Percentiles rank a stretch among this genome's conserved stretches.
Evolutionary conservation across 2,113 vertebrate genomes (phyloP).

Genomic region (Prionailurus bengalensis): DNA sequence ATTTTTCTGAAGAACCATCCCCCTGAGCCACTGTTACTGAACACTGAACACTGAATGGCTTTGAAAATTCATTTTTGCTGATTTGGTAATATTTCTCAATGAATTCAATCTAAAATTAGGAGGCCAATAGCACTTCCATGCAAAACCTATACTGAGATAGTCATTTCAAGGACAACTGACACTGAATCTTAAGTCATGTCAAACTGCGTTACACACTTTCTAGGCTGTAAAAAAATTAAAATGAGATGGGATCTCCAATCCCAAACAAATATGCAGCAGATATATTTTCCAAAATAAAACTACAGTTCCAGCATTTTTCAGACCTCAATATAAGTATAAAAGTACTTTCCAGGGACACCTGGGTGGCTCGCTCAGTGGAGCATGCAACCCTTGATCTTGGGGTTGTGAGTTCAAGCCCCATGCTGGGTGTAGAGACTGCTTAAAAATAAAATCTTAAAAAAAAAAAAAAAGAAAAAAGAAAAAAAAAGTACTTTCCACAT

Average conservation of each 20-base stretch:
- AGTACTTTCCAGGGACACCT: too few relatives aligned
- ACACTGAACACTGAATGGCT: neutral
- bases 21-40: neutral
- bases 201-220: neutral
- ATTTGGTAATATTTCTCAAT: neutral
- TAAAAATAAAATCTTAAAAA: too few relatives aligned
- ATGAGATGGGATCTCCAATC: neutral
- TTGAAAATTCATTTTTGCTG: neutral
- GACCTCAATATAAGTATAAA: neutral
- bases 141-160: neutral
- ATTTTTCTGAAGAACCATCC: neutral
- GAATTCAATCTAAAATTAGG: constrained; percentile 43
- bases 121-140: neutral
- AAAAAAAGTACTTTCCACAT: neutral
- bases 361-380: too few relatives aligned
- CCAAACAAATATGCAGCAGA: neutral
- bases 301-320: neutral
- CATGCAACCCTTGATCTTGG: too few relatives aligned
- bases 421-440: too few relatives aligned
- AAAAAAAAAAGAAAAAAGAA: too few relatives aligned
- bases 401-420: too few relatives aligned
- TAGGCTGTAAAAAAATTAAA: neutral
- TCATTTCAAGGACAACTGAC: neutral
- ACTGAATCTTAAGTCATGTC: neutral
- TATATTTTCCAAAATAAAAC: neutral